Percentiles rank a stretch among this genome's conserved stretches.
Evolutionary conservation across 2,113 vertebrate species (phyloP).

Genomic region (Myrmophylax atrothorax): DNA sequence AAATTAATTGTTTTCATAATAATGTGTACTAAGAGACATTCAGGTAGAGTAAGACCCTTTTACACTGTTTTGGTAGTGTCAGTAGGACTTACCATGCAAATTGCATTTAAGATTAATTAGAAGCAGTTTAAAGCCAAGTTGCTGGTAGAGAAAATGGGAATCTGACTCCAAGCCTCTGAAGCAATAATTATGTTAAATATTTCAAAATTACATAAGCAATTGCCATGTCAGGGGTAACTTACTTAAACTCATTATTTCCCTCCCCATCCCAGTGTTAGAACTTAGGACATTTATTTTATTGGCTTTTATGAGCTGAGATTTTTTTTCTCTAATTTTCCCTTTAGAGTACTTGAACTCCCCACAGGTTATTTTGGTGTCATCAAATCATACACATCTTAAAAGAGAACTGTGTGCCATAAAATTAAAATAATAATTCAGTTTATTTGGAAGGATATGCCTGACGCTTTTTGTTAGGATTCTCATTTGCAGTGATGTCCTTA

Average conservation of each 20-base stretch:
- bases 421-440: slow-evolving; percentile 71
- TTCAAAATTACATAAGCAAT: neutral
- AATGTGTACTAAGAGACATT: neutral
- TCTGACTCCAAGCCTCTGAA: slow-evolving; percentile 21
- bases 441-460: slow-evolving; percentile 57
- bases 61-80: neutral
- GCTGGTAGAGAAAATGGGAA: neutral
- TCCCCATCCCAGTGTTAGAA: neutral
- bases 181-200: slow-evolving; percentile 42
- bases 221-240: neutral
- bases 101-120: neutral
- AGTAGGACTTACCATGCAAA: neutral
- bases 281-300: neutral
- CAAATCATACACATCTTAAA: slow-evolving; percentile 70
- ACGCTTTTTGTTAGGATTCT: slow-evolving; percentile 57
- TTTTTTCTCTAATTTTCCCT: slow-evolving; percentile 32
- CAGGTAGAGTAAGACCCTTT: neutral
- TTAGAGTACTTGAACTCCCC: neutral
- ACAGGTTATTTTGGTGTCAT: slow-evolving; percentile 68
- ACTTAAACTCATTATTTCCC: neutral
- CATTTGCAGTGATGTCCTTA: slow-evolving; percentile 57
- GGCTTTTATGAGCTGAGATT: neutral
- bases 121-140: slow-evolving; percentile 3
- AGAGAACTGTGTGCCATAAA: slow-evolving; percentile 55
- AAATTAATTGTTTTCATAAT: slow-evolving; percentile 65